These are phyloP conservation scores for Listronotus bonariensis DNA, from an alignment of 1,140 invertebrate genomes.

Conservation along the genomic window DNA sequence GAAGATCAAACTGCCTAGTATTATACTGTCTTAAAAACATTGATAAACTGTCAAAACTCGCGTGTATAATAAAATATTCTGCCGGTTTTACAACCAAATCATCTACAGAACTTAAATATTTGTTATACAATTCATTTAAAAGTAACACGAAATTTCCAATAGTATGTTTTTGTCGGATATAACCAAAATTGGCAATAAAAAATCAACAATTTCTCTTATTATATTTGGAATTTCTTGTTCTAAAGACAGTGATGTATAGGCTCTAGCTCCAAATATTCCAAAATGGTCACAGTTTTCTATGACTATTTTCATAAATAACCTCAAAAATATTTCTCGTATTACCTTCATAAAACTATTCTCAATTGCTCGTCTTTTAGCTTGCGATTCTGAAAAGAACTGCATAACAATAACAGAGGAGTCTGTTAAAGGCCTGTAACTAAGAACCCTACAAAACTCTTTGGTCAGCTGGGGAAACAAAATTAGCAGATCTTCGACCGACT, in stretches of 20 bases:
- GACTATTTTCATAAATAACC: constrained; percentile 36
- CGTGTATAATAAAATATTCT: constrained; percentile 4
- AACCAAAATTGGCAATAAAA: constrained; percentile 27
- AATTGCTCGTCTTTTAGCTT: constrained; percentile 26
- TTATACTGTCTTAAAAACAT: constrained; percentile 8
- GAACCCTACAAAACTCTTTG: constrained; percentile 27
- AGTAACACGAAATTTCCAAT: constrained; percentile 32
- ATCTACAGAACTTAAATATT: constrained; percentile 23
- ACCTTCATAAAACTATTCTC: not conserved
- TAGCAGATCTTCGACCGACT: constrained; percentile 38
- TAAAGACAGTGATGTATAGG: constrained; percentile 34
- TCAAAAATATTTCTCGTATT: constrained; percentile 22
- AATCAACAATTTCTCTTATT: constrained; percentile 24
- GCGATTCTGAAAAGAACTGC: constrained; percentile 42
- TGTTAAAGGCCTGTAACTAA: constrained; percentile 14
- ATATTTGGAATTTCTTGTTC: constrained; percentile 25
- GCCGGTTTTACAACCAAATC: not conserved
- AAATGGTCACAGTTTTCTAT: constrained; percentile 34
- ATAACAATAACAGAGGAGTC: constrained; percentile 37
- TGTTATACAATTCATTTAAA: constrained; percentile 38
- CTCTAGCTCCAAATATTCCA: constrained; percentile 37
- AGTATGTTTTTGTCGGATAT: constrained; percentile 28
- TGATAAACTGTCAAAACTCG: not conserved
- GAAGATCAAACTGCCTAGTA: constrained; percentile 23
- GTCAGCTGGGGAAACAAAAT: constrained; percentile 33